Evolutionary conservation across 2,888 invertebrate species (phyloP).

Genomic region (Sinelater perroti): DNA sequence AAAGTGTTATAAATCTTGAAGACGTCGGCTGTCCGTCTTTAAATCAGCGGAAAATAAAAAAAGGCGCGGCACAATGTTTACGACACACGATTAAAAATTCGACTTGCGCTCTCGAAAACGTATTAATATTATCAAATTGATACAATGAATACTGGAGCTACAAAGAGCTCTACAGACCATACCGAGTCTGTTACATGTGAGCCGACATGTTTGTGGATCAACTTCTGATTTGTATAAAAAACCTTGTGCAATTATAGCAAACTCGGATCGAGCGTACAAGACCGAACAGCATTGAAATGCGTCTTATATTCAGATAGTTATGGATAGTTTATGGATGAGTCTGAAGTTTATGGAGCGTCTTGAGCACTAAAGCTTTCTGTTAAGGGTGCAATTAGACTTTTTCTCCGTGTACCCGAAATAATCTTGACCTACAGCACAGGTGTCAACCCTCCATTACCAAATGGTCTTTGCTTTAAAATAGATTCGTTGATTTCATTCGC

Average conservation of each 20-base stretch:
- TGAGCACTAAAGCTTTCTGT: too few relatives aligned
- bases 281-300: conserved; percentile 20
- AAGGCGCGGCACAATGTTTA: not conserved
- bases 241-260: conserved; percentile 11
- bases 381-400: too few relatives aligned
- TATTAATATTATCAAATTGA: conserved; percentile 10
- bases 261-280: not conserved
- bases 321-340: too few relatives aligned
- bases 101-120: conserved; percentile 15
- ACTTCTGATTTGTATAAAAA: not conserved
- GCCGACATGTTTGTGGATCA: conserved; percentile 10
- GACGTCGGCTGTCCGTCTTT: too few relatives aligned
- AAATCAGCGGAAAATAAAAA: not conserved
- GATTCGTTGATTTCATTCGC: too few relatives aligned
- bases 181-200: conserved; percentile 1
- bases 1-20: too few relatives aligned
- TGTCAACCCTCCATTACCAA: too few relatives aligned
- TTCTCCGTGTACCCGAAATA: too few relatives aligned
- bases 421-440: too few relatives aligned
- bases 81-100: conserved; percentile 8
- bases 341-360: too few relatives aligned
- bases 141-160: conserved; percentile 12
- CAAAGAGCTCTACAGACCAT: not conserved
- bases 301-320: not conserved
- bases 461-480: too few relatives aligned